A percentile compares a stretch with the other conserved stretches of the same genome.
phyloP scores from a whole-genome alignment of 2,888 invertebrate genomes.

The Melanchra persicariae region DNA sequence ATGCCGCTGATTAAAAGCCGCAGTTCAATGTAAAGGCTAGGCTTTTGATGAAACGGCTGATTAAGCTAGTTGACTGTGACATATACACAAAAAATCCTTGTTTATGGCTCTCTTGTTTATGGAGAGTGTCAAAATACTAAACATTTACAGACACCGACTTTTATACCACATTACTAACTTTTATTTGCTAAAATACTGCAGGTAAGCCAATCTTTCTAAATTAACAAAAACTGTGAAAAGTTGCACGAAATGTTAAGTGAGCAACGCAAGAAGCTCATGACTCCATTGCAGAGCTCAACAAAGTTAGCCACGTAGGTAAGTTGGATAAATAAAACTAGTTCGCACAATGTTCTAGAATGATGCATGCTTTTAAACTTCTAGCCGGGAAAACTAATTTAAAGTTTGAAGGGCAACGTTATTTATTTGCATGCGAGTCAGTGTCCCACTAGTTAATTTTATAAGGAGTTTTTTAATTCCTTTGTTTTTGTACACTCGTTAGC shows the following conservation, averaged over 20 bases:
- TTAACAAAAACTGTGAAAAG: background rate
- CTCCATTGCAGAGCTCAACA: slow-evolving; percentile 37
- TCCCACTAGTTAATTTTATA: slow-evolving; percentile 60
- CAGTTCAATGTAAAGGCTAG: no score
- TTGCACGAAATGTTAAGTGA: background rate
- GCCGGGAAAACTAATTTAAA: slow-evolving; percentile 78
- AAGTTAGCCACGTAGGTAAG: slow-evolving; percentile 46
- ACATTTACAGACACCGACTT: no score
- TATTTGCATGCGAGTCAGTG: slow-evolving; percentile 67
- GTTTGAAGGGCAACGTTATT: slow-evolving; percentile 75
- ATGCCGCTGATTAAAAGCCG: no score
- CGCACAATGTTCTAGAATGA: slow-evolving; percentile 70
- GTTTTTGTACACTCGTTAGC: slow-evolving; percentile 33
- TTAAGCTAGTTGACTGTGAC: no score
- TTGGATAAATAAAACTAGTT: slow-evolving; percentile 69
- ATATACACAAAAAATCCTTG: no score
- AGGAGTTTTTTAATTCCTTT: slow-evolving; percentile 30
- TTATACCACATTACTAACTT: no score
- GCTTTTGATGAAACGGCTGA: no score
- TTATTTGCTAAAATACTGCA: background rate
- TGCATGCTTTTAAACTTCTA: slow-evolving; percentile 73
- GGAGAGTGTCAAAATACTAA: no score
- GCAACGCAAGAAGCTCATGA: slow-evolving; percentile 25
- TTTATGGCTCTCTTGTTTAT: no score
- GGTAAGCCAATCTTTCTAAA: background rate